These are phyloP conservation scores for Cryptoprocta ferox DNA, from an alignment of 2,797 vertebrate species.

Conservation along the genomic window DNA sequence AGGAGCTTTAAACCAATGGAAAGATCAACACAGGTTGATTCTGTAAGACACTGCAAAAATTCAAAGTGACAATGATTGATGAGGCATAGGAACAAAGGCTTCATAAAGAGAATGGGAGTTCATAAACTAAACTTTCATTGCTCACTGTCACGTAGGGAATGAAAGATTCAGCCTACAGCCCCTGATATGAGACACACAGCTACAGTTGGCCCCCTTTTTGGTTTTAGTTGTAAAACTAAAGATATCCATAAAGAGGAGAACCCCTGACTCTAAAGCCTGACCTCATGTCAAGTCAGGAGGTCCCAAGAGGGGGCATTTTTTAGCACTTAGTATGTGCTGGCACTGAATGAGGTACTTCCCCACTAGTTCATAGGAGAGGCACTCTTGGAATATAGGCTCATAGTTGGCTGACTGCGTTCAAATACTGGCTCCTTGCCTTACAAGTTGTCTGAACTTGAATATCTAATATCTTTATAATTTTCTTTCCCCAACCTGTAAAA, in stretches of 20 bases:
- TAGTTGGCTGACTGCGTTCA: not conserved
- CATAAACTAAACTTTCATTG: constrained; percentile 61
- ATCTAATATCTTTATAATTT: constrained; percentile 1
- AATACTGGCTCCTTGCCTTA: not conserved
- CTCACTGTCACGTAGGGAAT: constrained; percentile 17
- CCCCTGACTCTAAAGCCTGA: not conserved
- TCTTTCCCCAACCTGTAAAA: not conserved
- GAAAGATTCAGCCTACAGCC: not conserved
- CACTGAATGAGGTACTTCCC: not conserved
- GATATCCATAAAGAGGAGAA: not conserved
- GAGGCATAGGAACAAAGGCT: not conserved
- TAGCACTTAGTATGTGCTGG: not conserved
- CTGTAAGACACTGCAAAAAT: constrained; percentile 61
- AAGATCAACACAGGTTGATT: constrained; percentile 35
- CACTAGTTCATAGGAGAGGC: not conserved
- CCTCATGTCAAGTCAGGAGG: not conserved
- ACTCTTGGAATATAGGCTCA: not conserved
- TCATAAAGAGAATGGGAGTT: constrained; percentile 21
- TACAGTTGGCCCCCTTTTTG: not conserved
- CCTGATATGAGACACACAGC: not conserved
- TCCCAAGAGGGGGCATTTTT: not conserved
- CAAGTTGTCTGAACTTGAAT: not conserved
- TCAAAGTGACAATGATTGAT: constrained; percentile 70
- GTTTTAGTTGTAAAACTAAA: not conserved
- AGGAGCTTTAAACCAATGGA: constrained; percentile 27